phyloP scores from a whole-genome alignment of 2,113 vertebrate genomes.

The Lepisosteus osseus region DNA sequence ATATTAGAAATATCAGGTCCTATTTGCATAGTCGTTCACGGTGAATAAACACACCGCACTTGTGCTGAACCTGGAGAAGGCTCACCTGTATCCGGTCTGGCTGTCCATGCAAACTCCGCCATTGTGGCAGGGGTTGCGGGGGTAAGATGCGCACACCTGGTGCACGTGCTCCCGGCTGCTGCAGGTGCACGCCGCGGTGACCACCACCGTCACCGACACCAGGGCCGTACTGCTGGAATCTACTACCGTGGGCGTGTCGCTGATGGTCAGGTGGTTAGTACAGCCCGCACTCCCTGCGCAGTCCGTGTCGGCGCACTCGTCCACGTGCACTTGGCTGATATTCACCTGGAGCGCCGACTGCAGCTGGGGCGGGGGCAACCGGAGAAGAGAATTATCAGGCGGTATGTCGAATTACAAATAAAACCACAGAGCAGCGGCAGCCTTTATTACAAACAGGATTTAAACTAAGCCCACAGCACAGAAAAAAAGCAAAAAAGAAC shows the following conservation, averaged over 20 bases:
- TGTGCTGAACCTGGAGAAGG: no score
- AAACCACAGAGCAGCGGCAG: slow-evolving; percentile 6
- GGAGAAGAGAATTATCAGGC: slow-evolving; percentile 3
- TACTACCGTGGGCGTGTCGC: slow-evolving; percentile 62
- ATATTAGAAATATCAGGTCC: no score
- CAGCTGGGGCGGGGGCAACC: slow-evolving; percentile 53
- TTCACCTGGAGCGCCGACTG: slow-evolving; percentile 73
- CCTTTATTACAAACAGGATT: slow-evolving; percentile 23
- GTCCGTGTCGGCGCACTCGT: slow-evolving; percentile 69
- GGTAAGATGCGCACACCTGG: slow-evolving; percentile 70
- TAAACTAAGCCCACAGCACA: neutral
- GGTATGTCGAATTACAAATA: slow-evolving; percentile 16
- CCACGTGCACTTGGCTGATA: slow-evolving; percentile 68
- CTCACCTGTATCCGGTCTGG: slow-evolving; percentile 79
- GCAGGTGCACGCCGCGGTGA: slow-evolving; percentile 60
- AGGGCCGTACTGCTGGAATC: slow-evolving; percentile 70
- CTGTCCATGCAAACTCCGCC: slow-evolving; percentile 76
- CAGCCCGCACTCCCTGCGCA: slow-evolving; percentile 59
- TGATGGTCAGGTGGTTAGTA: slow-evolving; percentile 49
- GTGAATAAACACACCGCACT: no score
- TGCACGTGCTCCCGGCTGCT: slow-evolving; percentile 60
- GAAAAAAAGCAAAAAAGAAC: slow-evolving; percentile 6
- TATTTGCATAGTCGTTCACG: no score
- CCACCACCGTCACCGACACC: slow-evolving; percentile 63
- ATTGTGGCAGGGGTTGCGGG: slow-evolving; percentile 75